Conservation (phyloP, 2,113 vertebrate genomes). For the Nymphicus hollandicus region DNA sequence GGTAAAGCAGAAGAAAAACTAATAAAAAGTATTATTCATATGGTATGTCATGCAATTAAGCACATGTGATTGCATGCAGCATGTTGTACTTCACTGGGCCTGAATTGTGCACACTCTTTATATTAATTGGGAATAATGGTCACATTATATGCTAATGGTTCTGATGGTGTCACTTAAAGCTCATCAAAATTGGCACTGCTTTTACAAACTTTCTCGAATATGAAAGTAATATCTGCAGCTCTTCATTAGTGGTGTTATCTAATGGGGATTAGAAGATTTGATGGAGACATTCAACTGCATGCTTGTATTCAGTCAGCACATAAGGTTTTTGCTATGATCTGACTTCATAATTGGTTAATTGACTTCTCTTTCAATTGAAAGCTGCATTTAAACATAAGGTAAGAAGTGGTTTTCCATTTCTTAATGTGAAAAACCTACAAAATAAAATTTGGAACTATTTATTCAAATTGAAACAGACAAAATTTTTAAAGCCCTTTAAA, state of each 20-base stretch:
- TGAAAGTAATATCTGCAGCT: background rate
- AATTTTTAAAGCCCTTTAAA: background rate
- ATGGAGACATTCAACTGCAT: background rate
- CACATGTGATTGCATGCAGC: constrained; percentile 68
- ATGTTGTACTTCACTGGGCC: constrained; percentile 63
- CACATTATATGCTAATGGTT: background rate
- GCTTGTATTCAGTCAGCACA: background rate
- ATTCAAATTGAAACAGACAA: background rate
- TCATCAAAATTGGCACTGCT: background rate
- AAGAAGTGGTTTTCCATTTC: background rate
- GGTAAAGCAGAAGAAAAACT: constrained; percentile 88
- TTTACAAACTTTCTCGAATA: background rate
- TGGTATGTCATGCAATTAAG: constrained; percentile 84
- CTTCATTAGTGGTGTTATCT: background rate
- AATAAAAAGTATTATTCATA: constrained; percentile 95
- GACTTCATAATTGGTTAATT: background rate
- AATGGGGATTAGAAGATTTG: background rate
- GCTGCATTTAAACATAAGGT: background rate
- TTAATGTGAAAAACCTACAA: background rate
- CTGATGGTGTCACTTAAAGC: background rate
- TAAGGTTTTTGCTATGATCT: constrained; percentile 44
- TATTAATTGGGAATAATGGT: background rate
- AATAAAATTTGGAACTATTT: background rate
- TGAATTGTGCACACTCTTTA: background rate
- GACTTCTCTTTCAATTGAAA: background rate